Evolutionary conservation across 2,888 invertebrate species (phyloP).

Genomic region (Himalopsyche kuldschensis): DNA sequence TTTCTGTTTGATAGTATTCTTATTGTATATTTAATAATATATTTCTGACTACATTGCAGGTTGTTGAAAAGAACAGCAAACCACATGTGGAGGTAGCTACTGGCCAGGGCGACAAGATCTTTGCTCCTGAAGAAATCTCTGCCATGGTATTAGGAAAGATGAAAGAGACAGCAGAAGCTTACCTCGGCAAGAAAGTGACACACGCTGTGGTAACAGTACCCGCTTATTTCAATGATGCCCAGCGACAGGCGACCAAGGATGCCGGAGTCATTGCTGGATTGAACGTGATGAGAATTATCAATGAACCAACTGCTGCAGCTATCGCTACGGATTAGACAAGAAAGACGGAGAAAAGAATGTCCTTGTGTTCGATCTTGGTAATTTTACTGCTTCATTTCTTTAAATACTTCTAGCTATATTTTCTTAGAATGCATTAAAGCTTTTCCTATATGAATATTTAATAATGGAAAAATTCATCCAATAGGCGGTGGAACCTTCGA

Average conservation of each 20-base stretch:
- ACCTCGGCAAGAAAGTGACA: conserved; percentile 84
- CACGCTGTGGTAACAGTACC: conserved; percentile 91
- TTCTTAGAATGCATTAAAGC: background rate
- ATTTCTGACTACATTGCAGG: conserved; percentile 46
- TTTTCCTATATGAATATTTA: background rate
- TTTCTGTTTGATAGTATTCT: conserved; percentile 28
- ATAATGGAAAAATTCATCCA: background rate
- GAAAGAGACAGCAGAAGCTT: conserved; percentile 99
- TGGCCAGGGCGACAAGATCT: conserved; percentile 82
- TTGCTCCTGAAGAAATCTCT: conserved; percentile 98
- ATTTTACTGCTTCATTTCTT: background rate
- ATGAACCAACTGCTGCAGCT: conserved; percentile 96
- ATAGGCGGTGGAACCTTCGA: conserved; percentile 97
- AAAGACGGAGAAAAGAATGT: conserved; percentile 98
- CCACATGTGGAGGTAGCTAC: conserved; percentile 89
- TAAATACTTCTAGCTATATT: background rate
- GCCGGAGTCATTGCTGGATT: conserved; percentile 95
- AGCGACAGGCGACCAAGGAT: conserved; percentile 98
- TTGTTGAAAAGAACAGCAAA: conserved; percentile 89
- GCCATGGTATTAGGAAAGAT: conserved; percentile 98
- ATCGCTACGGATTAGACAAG: conserved; percentile 97
- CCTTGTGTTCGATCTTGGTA: conserved; percentile 91
- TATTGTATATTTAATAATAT: background rate
- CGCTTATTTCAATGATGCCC: conserved; percentile 99
- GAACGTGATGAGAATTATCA: conserved; percentile 93